phyloP scores from a whole-genome alignment of 2,797 vertebrate species.

The Moxostoma hubbsi region DNA sequence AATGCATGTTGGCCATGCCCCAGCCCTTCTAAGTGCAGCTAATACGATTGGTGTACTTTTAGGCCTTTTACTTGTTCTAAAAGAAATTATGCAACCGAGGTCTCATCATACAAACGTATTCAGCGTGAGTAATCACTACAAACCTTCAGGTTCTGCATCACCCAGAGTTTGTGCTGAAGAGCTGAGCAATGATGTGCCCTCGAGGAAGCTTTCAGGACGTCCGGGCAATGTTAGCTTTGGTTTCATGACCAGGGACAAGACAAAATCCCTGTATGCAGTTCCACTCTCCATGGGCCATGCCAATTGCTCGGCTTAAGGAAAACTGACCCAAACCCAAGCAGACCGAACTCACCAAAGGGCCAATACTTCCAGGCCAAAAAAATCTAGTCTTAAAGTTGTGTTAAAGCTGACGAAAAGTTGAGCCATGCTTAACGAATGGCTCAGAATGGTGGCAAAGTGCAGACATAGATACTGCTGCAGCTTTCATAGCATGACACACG shows the following conservation, averaged over 20 bases:
- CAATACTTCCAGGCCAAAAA: constrained; percentile 58
- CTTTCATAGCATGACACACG: not conserved
- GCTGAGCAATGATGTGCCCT: constrained; percentile 59
- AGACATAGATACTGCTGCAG: too few relatives aligned
- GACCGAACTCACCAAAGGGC: constrained; percentile 43
- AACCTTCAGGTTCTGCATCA: constrained; percentile 49
- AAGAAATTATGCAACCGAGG: constrained; percentile 51
- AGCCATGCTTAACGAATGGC: constrained; percentile 9
- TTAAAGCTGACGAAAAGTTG: constrained; percentile 39
- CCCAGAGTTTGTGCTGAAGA: constrained; percentile 59
- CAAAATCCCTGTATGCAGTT: constrained; percentile 22
- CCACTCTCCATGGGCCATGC: constrained; percentile 26
- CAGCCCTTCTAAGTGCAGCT: constrained; percentile 13
- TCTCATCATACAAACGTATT: too few relatives aligned
- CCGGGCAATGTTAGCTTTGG: constrained; percentile 56
- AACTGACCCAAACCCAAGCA: constrained; percentile 8
- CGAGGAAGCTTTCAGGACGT: constrained; percentile 56
- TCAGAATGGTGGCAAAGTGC: too few relatives aligned
- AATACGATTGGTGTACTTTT: constrained; percentile 42
- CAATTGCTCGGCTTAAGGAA: constrained; percentile 51
- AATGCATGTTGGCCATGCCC: constrained; percentile 42
- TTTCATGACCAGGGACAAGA: constrained; percentile 47
- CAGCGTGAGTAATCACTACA: not conserved
- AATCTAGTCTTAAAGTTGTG: constrained; percentile 52
- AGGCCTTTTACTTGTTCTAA: constrained; percentile 32